Base-by-base conservation (phyloP, 2,797 vertebrate species). In the Heliangelus exortis region DNA sequence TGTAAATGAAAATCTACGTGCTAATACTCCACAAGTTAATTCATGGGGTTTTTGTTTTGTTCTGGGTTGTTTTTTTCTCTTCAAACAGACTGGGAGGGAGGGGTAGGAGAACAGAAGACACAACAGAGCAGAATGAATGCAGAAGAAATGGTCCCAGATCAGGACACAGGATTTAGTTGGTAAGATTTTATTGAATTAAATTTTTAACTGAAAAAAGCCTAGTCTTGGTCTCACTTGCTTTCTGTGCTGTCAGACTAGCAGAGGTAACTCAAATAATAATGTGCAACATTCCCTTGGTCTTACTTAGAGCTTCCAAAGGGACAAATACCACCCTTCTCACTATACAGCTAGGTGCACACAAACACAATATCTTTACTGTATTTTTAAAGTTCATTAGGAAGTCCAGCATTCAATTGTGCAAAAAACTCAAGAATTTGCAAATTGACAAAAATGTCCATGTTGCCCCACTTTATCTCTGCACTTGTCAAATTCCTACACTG, bases 91-190 rank as follows among this genome's bases (percentile, higher is more conserved):
- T 9, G 5, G 8, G 6, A 10, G 15, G 12, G 7, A 13, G 6
- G 12, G 2, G 1, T 5, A 21, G 4, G 2, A 18, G n/a, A 22
- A 25, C 11, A 18, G 4, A 22, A 33, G 3, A 26, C 4, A 28
- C 5, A 51, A 26, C 4, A 28, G 6, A 47, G 48, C 54, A 18
- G 45, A 65, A 84, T 69, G 7, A 39, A 58, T 11, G 31, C 2
- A 62, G 18, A 69, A 90, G 28, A 76, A 77, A 22, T 2, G 0
- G 51, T 53, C 14, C 53, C 68, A 20, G 90, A 84, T 45, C 33
- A 48, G 22, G 61, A 67, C 25, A 53, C 15, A 16, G 29, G 1
- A 20, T 5, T 77, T n/a, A 4, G 4, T 25, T 57, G 9, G 41
- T 61, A 61, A 15, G 9, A 15, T 34, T 72, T 12, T 43, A 54